phyloP scores from a whole-genome alignment of 2,888 invertebrate genomes.

The Ferrisia virgata region DNA sequence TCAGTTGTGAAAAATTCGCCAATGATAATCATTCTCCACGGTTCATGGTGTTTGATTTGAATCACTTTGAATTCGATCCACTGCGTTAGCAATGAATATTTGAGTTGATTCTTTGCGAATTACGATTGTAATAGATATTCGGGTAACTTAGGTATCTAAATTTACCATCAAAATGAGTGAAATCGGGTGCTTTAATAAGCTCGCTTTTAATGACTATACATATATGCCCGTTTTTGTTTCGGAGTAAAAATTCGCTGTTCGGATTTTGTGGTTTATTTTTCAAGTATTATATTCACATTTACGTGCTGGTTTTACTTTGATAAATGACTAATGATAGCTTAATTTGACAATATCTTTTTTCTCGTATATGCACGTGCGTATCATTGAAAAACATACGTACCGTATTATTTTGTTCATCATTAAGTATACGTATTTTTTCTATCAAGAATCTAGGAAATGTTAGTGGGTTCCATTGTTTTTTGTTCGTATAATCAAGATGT shows the following conservation, averaged over 20 bases:
- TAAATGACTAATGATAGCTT: neutral
- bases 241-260: neutral
- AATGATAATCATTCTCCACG: constrained; percentile 10
- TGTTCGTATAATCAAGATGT: neutral
- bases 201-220: neutral
- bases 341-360: neutral
- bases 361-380: too few species aligned
- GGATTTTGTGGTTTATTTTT: neutral
- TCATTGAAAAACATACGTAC: neutral
- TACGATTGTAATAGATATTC: neutral
- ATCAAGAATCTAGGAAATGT: neutral
- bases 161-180: neutral
- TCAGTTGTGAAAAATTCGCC: neutral
- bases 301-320: neutral
- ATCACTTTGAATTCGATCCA: constrained; percentile 10
- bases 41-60: neutral
- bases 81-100: neutral
- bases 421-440: neutral
- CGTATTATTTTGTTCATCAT: neutral
- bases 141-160: neutral
- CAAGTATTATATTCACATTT: neutral
- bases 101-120: neutral
- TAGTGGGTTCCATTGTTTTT: neutral
- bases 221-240: neutral
- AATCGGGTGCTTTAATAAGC: neutral